Conservation (phyloP, 23 tunicate genomes). For the Ciona savignyi region DNA sequence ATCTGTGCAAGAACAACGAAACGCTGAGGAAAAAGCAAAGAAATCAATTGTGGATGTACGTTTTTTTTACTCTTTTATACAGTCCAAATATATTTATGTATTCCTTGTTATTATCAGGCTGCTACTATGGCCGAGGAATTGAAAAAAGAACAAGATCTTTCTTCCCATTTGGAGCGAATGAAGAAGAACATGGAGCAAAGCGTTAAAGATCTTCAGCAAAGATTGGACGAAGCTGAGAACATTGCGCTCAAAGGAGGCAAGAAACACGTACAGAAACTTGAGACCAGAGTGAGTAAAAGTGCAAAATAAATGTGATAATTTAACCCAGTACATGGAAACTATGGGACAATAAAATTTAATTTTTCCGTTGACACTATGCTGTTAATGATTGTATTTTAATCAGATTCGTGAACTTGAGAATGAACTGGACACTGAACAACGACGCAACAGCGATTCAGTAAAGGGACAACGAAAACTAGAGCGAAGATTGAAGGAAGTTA, state of each 20-base stretch:
- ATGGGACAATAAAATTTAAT: too few species aligned
- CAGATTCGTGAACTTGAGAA: slow-evolving; percentile 95
- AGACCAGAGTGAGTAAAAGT: slow-evolving; percentile 26
- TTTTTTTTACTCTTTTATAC: too few species aligned
- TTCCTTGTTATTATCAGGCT: slow-evolving; percentile 65
- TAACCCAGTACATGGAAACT: not conserved
- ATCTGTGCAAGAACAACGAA: slow-evolving; percentile 87
- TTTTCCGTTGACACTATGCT: not conserved
- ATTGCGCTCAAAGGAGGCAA: slow-evolving; percentile 97
- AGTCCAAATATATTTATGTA: too few species aligned
- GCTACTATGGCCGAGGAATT: slow-evolving; percentile 94
- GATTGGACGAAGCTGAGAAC: slow-evolving; percentile 96
- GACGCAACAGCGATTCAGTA: slow-evolving; percentile 81
- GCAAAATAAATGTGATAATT: not conserved
- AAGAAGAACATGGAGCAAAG: slow-evolving; percentile 97
- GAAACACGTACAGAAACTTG: slow-evolving; percentile 87
- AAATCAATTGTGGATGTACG: slow-evolving; percentile 91
- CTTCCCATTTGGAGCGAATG: slow-evolving; percentile 97
- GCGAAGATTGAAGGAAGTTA: slow-evolving; percentile 63
- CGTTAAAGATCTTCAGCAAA: slow-evolving; percentile 91
- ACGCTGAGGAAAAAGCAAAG: slow-evolving; percentile 95
- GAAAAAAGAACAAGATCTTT: slow-evolving; percentile 96
- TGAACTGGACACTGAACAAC: slow-evolving; percentile 91
- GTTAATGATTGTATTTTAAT: not conserved
- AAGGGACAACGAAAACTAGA: slow-evolving; percentile 71